These are phyloP conservation scores for Lamellibrachia satsuma DNA, from an alignment of 2,888 invertebrate genomes.

Conservation along the genomic window DNA sequence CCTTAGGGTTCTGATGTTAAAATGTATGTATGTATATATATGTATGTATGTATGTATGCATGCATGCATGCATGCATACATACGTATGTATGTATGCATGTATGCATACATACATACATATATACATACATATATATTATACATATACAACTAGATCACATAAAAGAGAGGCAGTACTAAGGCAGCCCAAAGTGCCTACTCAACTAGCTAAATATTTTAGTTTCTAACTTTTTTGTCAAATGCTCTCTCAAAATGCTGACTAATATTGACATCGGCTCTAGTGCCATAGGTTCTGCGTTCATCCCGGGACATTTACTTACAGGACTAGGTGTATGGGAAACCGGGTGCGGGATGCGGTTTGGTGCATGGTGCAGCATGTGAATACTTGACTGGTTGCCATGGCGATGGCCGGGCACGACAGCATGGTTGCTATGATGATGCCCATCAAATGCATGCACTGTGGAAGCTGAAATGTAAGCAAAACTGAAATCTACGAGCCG, in stretches of 20 bases:
- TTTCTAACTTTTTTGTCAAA: too few relatives aligned
- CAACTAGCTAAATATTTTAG: background rate
- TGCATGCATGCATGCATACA: too few relatives aligned
- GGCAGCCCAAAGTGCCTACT: background rate
- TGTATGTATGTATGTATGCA: too few relatives aligned
- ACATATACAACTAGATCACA: background rate
- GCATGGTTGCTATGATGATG: background rate
- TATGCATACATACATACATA: too few relatives aligned
- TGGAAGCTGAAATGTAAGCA: background rate
- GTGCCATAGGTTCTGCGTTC: background rate
- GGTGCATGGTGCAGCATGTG: conserved; percentile 1
- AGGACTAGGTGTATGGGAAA: background rate
- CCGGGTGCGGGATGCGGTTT: background rate
- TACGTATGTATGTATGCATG: too few relatives aligned
- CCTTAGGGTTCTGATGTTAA: background rate
- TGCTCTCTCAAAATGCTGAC: too few relatives aligned
- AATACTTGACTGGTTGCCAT: background rate
- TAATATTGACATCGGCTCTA: background rate
- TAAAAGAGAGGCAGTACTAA: background rate
- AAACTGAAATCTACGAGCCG: background rate
- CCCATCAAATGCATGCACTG: background rate
- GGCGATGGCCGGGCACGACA: background rate
- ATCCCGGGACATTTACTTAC: background rate
- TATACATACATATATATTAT: background rate
- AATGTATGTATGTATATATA: background rate